Evolutionary conservation across 2,888 invertebrate genomes (phyloP).

Genomic region (Lycaena phlaeas): DNA sequence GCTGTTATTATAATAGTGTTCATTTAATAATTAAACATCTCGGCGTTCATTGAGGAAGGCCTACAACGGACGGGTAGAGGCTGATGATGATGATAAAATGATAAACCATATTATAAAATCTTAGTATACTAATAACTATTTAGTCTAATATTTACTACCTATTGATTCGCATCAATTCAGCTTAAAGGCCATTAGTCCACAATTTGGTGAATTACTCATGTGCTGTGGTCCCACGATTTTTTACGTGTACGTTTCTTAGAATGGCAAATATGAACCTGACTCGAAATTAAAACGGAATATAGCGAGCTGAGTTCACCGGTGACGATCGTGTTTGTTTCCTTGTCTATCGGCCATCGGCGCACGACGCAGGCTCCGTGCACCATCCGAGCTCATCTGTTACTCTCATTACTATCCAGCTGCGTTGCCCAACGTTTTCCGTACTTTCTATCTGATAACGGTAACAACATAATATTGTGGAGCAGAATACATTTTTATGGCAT

Average conservation of each 20-base stretch:
- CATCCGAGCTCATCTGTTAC: constrained; percentile 9
- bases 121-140: no score
- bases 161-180: no score
- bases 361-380: constrained; percentile 29
- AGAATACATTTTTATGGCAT: constrained; percentile 28
- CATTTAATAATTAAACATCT: no score
- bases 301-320: constrained; percentile 44
- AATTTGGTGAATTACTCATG: constrained; percentile 15
- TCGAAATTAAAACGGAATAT: constrained; percentile 31
- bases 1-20: no score
- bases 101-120: no score
- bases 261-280: constrained; percentile 20
- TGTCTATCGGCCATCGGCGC: constrained; percentile 54
- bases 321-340: constrained; percentile 53
- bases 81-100: no score
- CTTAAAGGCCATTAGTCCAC: no score
- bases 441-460: constrained; percentile 61
- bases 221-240: constrained; percentile 14
- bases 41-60: no score
- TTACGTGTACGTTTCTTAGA: constrained; percentile 17
- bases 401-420: constrained; percentile 30
- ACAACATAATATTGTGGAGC: constrained; percentile 41
- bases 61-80: no score
- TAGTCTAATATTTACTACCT: no score
- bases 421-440: constrained; percentile 35